phyloP scores from a whole-genome alignment of 1,140 invertebrate species.

The Panulirus ornatus region DNA sequence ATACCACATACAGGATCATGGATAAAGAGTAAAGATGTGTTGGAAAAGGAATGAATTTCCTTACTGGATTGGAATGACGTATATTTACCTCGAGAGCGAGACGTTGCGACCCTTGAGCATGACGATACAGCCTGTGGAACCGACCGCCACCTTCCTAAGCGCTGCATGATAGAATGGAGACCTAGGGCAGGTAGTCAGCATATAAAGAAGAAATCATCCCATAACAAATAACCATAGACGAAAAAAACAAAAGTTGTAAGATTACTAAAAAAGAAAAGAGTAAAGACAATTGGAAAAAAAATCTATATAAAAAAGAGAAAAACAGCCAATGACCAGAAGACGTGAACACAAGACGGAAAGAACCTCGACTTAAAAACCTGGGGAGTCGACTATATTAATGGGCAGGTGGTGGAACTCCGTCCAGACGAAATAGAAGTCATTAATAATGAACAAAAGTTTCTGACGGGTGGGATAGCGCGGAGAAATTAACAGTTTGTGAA shows the following conservation, averaged over 20 bases:
- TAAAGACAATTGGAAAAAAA: not conserved
- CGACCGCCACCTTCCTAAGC: too few relatives aligned
- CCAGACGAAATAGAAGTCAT: slow-evolving; percentile 62
- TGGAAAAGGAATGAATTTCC: too few relatives aligned
- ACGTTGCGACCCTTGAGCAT: too few relatives aligned
- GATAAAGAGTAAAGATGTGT: too few relatives aligned
- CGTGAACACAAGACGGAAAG: not conserved
- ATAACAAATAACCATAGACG: not conserved
- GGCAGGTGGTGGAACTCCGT: not conserved
- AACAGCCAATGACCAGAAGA: not conserved
- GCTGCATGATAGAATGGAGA: too few relatives aligned
- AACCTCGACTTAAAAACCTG: not conserved
- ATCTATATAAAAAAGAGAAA: not conserved
- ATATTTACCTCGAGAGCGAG: too few relatives aligned
- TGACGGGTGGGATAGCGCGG: slow-evolving; percentile 51
- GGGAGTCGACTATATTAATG: not conserved
- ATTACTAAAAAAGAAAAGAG: not conserved
- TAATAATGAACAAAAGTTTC: slow-evolving; percentile 66
- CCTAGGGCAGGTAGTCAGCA: too few relatives aligned
- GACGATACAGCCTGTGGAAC: too few relatives aligned
- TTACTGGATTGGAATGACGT: too few relatives aligned
- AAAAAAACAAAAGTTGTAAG: not conserved
- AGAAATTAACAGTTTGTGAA: slow-evolving; percentile 71
- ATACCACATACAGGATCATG: too few relatives aligned
- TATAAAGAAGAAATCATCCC: not conserved